phyloP scores from a whole-genome alignment of 1,140 invertebrate species.

The Diabrotica virgifera region DNA sequence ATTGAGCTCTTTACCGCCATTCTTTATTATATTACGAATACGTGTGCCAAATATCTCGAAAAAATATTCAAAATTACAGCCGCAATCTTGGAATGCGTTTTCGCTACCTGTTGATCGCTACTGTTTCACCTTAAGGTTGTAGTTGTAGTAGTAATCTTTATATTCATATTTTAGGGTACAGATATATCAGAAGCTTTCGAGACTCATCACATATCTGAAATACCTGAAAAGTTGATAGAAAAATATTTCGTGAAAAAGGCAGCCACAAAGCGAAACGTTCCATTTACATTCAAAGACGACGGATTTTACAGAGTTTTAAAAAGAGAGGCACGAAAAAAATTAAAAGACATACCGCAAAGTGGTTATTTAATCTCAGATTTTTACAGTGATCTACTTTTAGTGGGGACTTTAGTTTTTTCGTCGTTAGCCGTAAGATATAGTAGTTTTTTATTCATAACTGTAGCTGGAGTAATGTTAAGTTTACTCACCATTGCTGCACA shows the following conservation, averaged over 20 bases:
- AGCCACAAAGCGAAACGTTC: slow-evolving; percentile 53
- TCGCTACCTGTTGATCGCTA: no score
- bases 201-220: slow-evolving; percentile 54
- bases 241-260: slow-evolving; percentile 61
- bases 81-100: no score
- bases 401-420: slow-evolving; percentile 52
- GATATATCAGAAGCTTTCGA: slow-evolving; percentile 74
- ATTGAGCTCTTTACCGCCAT: no score
- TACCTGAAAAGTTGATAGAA: slow-evolving; percentile 53
- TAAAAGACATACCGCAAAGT: slow-evolving; percentile 35
- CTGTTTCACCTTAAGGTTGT: no score
- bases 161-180: slow-evolving; percentile 52
- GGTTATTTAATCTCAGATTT: slow-evolving; percentile 50
- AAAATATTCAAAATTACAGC: no score
- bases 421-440: slow-evolving; percentile 53
- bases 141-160: no score
- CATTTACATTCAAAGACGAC: slow-evolving; percentile 61
- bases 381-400: slow-evolving; percentile 55
- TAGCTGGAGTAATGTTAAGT: slow-evolving; percentile 56
- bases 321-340: slow-evolving; percentile 48
- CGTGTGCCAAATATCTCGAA: no score
- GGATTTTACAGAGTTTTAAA: slow-evolving; percentile 68
- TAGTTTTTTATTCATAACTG: slow-evolving; percentile 47
- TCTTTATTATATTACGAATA: no score
- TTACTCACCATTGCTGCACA: slow-evolving; percentile 63